Evolutionary conservation across 1,140 invertebrate genomes (phyloP).

Genomic region (Drepana arcuata): DNA sequence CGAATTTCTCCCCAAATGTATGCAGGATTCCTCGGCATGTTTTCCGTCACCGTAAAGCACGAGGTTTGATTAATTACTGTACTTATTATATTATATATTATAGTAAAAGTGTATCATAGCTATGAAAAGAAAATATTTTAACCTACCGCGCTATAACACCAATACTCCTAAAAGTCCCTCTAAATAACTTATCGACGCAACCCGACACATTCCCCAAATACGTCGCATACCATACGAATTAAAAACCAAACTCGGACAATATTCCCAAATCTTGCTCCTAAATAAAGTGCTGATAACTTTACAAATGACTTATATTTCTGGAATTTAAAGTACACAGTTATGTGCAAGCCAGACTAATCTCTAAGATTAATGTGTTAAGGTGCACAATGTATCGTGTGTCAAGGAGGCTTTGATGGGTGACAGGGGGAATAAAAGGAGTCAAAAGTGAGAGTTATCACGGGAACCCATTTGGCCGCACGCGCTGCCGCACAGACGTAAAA

Average conservation of each 20-base stretch:
- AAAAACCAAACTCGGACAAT: conserved; percentile 50
- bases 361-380: conserved; percentile 10
- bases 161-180: too few species aligned
- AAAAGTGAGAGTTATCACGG: conserved; percentile 70
- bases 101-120: too few species aligned
- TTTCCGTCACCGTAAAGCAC: too few species aligned
- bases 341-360: conserved; percentile 10
- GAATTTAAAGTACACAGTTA: conserved; percentile 43
- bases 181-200: conserved; percentile 16
- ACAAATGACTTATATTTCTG: conserved; percentile 66
- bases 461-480: conserved; percentile 63
- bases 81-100: too few species aligned
- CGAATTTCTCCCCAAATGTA: too few species aligned
- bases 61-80: too few species aligned
- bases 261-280: conserved; percentile 52
- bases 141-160: too few species aligned
- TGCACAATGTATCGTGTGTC: conserved; percentile 10
- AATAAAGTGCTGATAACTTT: conserved; percentile 69
- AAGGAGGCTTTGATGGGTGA: conserved; percentile 34
- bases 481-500: conserved; percentile 45
- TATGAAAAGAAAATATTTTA: too few species aligned
- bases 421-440: conserved; percentile 58
- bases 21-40: too few species aligned
- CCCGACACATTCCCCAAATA: conserved; percentile 37
- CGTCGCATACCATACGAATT: conserved; percentile 29